These are phyloP conservation scores for Euclidia mi DNA, from an alignment of 2,888 invertebrate genomes.

Conservation along the genomic window DNA sequence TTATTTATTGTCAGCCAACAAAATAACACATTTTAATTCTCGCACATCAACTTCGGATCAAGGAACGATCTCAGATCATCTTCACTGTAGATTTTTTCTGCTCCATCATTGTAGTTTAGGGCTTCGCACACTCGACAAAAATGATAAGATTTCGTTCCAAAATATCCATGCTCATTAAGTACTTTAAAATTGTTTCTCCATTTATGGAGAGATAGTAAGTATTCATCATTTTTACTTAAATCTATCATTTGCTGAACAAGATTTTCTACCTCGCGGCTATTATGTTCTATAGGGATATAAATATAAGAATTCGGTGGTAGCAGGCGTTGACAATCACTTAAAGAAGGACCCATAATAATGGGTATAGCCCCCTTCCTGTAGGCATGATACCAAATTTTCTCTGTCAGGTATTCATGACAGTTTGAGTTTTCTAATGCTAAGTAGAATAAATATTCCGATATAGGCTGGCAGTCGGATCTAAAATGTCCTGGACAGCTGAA, in stretches of 20 bases:
- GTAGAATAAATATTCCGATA: conserved; percentile 92
- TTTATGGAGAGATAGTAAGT: conserved; percentile 82
- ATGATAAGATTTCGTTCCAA: conserved; percentile 89
- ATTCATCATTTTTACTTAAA: conserved; percentile 76
- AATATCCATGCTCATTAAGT: conserved; percentile 92
- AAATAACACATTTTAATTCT: background rate
- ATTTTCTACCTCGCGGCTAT: conserved; percentile 65
- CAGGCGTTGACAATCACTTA: conserved; percentile 82
- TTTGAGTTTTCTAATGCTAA: conserved; percentile 92
- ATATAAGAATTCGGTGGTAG: conserved; percentile 92
- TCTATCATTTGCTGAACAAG: conserved; percentile 87
- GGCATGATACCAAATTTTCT: conserved; percentile 92
- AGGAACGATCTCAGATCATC: conserved; percentile 61
- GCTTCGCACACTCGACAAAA: conserved; percentile 92
- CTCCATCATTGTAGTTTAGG: conserved; percentile 89
- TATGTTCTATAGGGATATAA: conserved; percentile 71
- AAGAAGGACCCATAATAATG: conserved; percentile 91
- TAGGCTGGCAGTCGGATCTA: conserved; percentile 87
- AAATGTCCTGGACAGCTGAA: conserved; percentile 92
- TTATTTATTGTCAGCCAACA: background rate
- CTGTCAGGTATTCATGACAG: conserved; percentile 92
- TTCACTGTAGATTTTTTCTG: conserved; percentile 61
- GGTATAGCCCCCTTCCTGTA: conserved; percentile 91
- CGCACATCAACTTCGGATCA: conserved; percentile 42
- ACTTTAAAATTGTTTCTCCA: conserved; percentile 91